A percentile compares a stretch with the other conserved stretches of the same genome.
These are phyloP conservation scores for Hemibagrus guttatus DNA, from an alignment of 2,797 vertebrate genomes.

Conservation along the genomic window DNA sequence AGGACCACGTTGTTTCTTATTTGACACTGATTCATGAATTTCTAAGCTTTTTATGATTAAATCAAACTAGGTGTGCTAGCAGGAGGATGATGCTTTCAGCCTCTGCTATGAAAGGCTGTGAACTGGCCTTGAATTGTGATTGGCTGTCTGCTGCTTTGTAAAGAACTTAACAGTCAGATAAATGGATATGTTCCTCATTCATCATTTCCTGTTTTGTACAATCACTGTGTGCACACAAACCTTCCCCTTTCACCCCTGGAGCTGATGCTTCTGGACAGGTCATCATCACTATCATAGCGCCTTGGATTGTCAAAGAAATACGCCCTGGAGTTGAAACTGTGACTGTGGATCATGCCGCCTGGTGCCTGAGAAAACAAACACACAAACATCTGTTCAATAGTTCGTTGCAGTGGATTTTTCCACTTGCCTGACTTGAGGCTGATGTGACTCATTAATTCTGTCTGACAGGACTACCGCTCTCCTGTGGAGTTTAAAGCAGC, in stretches of 20 bases:
- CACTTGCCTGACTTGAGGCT: neutral
- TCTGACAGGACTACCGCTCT: constrained; percentile 33
- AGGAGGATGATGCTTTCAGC: neutral
- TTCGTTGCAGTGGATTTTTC: constrained; percentile 4
- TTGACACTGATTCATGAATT: neutral
- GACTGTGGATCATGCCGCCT: constrained; percentile 91
- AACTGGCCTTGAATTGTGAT: neutral
- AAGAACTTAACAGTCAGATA: neutral
- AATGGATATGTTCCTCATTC: neutral
- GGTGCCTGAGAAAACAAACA: constrained; percentile 73
- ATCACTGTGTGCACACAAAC: constrained; percentile 56
- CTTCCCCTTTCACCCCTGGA: constrained; percentile 80
- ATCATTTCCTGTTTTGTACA: neutral
- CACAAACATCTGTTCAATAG: constrained; percentile 10
- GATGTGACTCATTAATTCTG: constrained; percentile 40
- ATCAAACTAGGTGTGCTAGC: neutral
- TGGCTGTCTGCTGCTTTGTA: neutral
- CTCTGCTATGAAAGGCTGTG: too few relatives aligned
- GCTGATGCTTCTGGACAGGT: constrained; percentile 83
- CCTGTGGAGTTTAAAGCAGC: constrained; percentile 21
- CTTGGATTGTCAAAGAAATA: constrained; percentile 97
- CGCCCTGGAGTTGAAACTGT: constrained; percentile 91
- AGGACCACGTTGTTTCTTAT: neutral
- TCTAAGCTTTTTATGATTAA: neutral
- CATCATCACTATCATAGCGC: constrained; percentile 94